phyloP scores from a whole-genome alignment of 2,888 invertebrate genomes.

The Trichopria drosophilae region DNA sequence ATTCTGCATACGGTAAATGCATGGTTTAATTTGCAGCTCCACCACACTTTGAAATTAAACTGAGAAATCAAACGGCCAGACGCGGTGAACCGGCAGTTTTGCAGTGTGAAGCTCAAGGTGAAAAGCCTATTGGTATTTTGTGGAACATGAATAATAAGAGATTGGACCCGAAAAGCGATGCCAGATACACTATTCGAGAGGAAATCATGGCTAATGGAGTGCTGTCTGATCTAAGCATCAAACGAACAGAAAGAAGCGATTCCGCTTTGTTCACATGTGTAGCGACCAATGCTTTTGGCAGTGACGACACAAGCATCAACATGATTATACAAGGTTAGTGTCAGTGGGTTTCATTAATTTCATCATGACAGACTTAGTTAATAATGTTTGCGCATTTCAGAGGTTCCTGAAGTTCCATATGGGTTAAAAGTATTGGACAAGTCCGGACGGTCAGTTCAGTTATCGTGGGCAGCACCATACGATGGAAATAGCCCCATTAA shows the following conservation, averaged over 20 bases:
- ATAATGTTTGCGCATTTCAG: too few species aligned
- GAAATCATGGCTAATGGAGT: constrained; percentile 87
- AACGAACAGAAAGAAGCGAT: constrained; percentile 85
- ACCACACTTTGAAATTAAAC: constrained; percentile 90
- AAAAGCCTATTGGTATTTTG: constrained; percentile 90
- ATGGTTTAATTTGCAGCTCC: constrained; percentile 67
- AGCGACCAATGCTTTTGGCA: constrained; percentile 90
- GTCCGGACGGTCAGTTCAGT: constrained; percentile 85
- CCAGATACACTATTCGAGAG: constrained; percentile 82
- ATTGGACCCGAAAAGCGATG: constrained; percentile 85
- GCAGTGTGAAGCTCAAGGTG: constrained; percentile 91
- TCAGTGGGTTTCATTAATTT: background rate
- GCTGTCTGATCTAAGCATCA: constrained; percentile 84
- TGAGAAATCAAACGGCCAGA: constrained; percentile 87
- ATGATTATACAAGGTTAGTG: constrained; percentile 85
- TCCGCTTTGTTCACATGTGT: constrained; percentile 90
- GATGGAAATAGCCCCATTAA: constrained; percentile 89
- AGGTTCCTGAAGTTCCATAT: constrained; percentile 87
- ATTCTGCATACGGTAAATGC: background rate
- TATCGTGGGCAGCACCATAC: constrained; percentile 91
- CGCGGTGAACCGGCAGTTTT: constrained; percentile 88
- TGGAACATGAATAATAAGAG: constrained; percentile 96
- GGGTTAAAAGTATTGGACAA: constrained; percentile 87
- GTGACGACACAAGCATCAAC: constrained; percentile 93
- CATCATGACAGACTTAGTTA: background rate